Evolutionary conservation across 1,140 invertebrate species (phyloP).

Genomic region (Ceratosolen fusciceps): DNA sequence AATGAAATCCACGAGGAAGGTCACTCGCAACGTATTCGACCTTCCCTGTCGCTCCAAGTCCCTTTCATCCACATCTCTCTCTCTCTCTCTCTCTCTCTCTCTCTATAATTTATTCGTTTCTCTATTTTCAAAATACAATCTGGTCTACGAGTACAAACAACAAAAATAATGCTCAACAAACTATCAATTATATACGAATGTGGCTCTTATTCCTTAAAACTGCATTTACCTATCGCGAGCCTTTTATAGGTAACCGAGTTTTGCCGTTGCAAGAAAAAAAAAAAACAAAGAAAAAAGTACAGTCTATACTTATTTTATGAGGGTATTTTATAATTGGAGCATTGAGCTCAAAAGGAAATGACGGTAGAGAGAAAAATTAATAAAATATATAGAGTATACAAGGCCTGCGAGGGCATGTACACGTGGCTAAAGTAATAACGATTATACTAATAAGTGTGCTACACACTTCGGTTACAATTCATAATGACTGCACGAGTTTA

Average conservation of each 20-base stretch:
- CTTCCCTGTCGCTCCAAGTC: neutral
- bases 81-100: neutral
- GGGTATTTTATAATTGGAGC: neutral
- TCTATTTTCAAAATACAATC: no score
- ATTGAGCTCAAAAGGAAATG: neutral
- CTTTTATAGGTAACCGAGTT: no score
- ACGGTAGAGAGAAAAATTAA: neutral
- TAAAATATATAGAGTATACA: neutral
- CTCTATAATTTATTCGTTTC: neutral
- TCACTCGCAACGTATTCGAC: neutral
- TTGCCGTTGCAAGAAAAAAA: no score
- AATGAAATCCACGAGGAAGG: neutral
- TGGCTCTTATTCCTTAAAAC: no score
- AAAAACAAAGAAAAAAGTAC: no score
- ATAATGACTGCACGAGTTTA: conserved; percentile 31
- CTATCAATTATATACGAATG: no score
- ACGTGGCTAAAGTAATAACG: conserved; percentile 16
- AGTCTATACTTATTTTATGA: no score
- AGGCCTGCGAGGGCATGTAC: neutral
- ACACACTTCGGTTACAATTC: conserved; percentile 21
- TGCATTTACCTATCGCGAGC: no score
- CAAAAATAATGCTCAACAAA: no score
- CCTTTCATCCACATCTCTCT: neutral
- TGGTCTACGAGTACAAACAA: no score
- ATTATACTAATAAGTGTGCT: conserved; percentile 30